A percentile compares a stretch with the other conserved stretches of the same genome.
These are phyloP conservation scores for Lepidocolaptes lacrymiger DNA, from an alignment of 2,797 vertebrate species.

Conservation along the genomic window DNA sequence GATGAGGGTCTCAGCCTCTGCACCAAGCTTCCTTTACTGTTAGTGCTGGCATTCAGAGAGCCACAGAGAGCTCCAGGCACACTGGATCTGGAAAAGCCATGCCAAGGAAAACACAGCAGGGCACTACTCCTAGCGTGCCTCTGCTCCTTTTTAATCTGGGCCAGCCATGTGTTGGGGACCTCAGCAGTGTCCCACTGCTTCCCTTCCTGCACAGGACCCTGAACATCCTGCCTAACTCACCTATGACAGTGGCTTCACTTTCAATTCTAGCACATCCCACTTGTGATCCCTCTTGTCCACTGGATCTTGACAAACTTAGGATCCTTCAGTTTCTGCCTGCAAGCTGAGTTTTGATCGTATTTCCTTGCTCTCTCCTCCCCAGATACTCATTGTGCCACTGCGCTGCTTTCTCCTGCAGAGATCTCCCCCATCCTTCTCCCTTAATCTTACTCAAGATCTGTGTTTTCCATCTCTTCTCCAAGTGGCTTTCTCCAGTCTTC, in stretches of 20 bases:
- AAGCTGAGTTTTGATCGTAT: not conserved
- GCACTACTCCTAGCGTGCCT: not conserved
- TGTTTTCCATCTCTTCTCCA: not conserved
- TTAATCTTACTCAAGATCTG: not conserved
- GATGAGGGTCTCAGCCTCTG: not conserved
- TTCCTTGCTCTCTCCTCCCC: not conserved
- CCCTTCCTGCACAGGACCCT: rapidly evolving
- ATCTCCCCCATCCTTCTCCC: not conserved
- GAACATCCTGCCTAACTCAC: not conserved
- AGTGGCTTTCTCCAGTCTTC: not conserved
- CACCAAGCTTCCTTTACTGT: not conserved
- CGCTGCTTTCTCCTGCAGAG: not conserved
- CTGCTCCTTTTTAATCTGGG: not conserved
- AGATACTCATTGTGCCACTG: not conserved
- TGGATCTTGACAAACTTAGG: not conserved
- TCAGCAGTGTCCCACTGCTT: not conserved
- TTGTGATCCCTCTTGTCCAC: not conserved
- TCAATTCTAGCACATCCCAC: not conserved
- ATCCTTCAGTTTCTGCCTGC: not conserved
- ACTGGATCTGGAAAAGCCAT: not conserved
- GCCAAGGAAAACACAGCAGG: not conserved
- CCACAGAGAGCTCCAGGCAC: not conserved
- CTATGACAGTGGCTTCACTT: not conserved
- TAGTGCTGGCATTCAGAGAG: not conserved
- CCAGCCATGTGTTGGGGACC: not conserved